Base-by-base conservation (phyloP, 2,113 vertebrate species). In the Trochalopteron elliotii region DNA sequence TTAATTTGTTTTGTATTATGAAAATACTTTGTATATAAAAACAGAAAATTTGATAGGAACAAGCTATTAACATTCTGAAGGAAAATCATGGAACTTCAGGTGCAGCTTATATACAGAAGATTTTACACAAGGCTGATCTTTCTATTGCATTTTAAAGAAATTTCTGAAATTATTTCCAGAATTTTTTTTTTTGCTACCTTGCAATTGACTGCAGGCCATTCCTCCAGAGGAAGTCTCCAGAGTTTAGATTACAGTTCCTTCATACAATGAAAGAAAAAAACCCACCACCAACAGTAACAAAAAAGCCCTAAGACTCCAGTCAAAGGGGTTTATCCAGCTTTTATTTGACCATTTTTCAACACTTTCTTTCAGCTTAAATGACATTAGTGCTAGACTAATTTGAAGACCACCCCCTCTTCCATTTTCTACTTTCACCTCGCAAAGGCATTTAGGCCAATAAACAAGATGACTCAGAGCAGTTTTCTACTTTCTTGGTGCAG, bases 391-490 rank as follows among this genome's bases (percentile, higher is more conserved):
- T 65, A 83, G 81, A 88, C 25, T 35, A 74, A 81, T 60, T 83
- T 94, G 71, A 93, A 85, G 64, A 80, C 30, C 3, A 67, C 31
- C 42, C 20, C 30, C 24, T 93, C 49, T 60, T 50, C n/a, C 37
- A 71, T 47, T 24, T 61, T 75, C 59, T 77, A 2, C 63, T 86
- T 90, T 87, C 53, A 78, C 40, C 60, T 95, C 47, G 16, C 49
- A 70, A 0, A 50, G 72, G 17, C 45, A 57, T 31, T 80, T 70
- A 50, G 47, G 39, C 53, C 82, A 78, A 39, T 70, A 95, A 93
- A 37, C 33, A 64, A 87, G 82, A 87, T 90, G 72, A 96, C 61
- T 91, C 71, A 93, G 39, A 65, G 40, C 49, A 79, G 24, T 86
- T 82, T 90, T 86, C 61, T 92, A 17, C 53, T 86, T 89, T 93